Evolutionary conservation across 2,113 vertebrate genomes (phyloP).

Genomic region (Indri indri): DNA sequence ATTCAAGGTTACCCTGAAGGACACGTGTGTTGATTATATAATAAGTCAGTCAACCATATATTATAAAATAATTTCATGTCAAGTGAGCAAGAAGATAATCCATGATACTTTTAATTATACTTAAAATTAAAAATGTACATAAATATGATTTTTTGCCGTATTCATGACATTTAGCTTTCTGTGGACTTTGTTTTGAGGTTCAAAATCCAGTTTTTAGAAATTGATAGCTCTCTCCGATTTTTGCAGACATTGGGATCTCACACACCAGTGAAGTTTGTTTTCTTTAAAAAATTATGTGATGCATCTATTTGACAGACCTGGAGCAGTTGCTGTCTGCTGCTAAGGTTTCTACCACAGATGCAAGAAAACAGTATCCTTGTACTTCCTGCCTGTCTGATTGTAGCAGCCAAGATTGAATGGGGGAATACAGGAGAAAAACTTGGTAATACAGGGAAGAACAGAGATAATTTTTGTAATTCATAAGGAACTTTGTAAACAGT

Average conservation of each 20-base stretch:
- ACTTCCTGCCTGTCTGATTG: not conserved
- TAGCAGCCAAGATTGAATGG: not conserved
- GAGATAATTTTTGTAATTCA: not conserved
- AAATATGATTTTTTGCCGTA: not conserved
- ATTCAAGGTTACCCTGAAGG: not conserved
- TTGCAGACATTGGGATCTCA: not conserved
- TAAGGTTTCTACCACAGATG: not conserved
- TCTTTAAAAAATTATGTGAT: not conserved
- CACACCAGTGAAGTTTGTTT: not conserved
- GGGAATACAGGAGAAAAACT: not conserved
- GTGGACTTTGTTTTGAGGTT: conserved; percentile 12
- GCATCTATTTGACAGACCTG: not conserved
- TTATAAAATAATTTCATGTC: conserved; percentile 20
- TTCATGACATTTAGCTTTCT: not conserved
- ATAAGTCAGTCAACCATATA: not conserved
- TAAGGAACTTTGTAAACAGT: not conserved
- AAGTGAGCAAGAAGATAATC: not conserved
- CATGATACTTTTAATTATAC: conserved; percentile 19
- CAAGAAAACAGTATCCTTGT: not conserved
- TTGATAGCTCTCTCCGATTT: not conserved
- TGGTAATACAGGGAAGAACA: not conserved
- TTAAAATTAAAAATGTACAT: not conserved
- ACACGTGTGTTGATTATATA: not conserved
- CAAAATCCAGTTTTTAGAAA: not conserved
- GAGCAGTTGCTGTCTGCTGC: not conserved